These are phyloP conservation scores for Erannis defoliaria DNA, from an alignment of 2,888 invertebrate species.

Conservation along the genomic window DNA sequence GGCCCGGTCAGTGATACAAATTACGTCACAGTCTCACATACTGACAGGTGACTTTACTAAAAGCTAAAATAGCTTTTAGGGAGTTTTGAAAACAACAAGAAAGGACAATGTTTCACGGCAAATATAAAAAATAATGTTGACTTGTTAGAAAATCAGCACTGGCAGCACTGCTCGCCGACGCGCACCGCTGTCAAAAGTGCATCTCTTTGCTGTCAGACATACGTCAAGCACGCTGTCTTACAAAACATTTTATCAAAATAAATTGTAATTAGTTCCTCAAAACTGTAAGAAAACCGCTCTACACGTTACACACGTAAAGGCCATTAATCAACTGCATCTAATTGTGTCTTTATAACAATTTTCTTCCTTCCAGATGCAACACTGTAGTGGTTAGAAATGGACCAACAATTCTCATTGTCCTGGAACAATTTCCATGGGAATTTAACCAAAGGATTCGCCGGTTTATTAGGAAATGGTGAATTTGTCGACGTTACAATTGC, in stretches of 20 bases:
- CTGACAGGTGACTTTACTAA: no score
- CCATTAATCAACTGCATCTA: not conserved
- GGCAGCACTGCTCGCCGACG: not conserved
- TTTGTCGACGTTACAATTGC: conserved; percentile 88
- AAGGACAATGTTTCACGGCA: not conserved
- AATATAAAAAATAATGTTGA: not conserved
- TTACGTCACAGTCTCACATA: no score
- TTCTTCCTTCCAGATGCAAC: conserved; percentile 62
- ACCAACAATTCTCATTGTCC: conserved; percentile 90
- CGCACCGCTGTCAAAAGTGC: conserved; percentile 29
- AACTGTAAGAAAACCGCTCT: conserved; percentile 49
- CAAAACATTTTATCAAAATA: conserved; percentile 58
- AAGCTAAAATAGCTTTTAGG: no score
- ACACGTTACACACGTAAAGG: not conserved
- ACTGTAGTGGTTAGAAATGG: conserved; percentile 80
- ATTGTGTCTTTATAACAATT: conserved; percentile 19
- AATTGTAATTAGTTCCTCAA: conserved; percentile 42
- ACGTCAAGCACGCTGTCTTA: conserved; percentile 29
- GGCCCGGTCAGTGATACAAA: no score
- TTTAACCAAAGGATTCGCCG: conserved; percentile 88
- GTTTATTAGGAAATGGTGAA: conserved; percentile 86
- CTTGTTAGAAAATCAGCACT: not conserved
- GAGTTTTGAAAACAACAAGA: not conserved
- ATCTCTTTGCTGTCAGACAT: not conserved
- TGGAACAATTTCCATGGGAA: conserved; percentile 92